Conservation (phyloP, 2,113 vertebrate species). For the Laticauda colubrina region DNA sequence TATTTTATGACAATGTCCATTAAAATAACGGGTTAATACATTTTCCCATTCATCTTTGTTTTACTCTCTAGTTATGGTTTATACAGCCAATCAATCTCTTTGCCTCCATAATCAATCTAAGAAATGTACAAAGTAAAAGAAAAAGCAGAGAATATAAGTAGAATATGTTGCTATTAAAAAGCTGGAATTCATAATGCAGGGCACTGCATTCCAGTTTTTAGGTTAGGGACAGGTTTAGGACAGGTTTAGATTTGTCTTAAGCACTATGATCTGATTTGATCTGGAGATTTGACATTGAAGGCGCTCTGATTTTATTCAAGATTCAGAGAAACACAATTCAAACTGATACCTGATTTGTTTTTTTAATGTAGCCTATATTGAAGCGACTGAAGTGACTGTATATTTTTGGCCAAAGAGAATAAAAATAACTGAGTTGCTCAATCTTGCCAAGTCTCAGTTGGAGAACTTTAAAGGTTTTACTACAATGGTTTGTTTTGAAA, state of each 20-base stretch:
- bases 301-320: background rate
- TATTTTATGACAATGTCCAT: conserved; percentile 26
- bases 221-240: background rate
- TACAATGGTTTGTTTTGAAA: background rate
- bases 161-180: background rate
- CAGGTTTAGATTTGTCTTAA: background rate
- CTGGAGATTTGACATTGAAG: background rate
- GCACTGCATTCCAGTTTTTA: conserved; percentile 1
- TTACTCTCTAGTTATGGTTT: conserved; percentile 29
- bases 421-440: background rate
- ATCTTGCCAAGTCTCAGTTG: background rate
- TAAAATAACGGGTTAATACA: conserved; percentile 15
- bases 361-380: background rate
- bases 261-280: background rate
- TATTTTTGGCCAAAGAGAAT: background rate
- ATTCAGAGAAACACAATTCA: background rate
- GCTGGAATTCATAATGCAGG: background rate
- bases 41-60: conserved; percentile 17
- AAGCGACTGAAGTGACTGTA: background rate
- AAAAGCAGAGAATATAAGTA: background rate
- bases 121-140: background rate
- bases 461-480: background rate
- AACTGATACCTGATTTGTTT: background rate
- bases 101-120: conserved; percentile 32
- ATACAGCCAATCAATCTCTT: conserved; percentile 41